Evolutionary conservation across 2,113 vertebrate species (phyloP).

Genomic region (Peromyscus leucopus): DNA sequence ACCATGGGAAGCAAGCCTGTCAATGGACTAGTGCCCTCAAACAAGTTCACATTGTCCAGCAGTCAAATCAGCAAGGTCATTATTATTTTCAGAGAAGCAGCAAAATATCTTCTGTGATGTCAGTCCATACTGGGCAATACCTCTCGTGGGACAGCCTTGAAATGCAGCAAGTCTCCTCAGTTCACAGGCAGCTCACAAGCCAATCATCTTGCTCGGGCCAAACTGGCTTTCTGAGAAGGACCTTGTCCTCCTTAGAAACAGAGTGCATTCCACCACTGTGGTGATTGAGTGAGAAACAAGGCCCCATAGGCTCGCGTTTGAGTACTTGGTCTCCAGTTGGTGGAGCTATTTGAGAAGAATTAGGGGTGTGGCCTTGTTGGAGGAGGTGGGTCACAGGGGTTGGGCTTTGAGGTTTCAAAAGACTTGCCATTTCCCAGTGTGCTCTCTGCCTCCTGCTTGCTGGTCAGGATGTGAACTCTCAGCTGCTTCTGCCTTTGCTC

Average conservation of each 20-base stretch:
- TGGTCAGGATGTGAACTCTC: too few species aligned
- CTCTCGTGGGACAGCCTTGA: background rate
- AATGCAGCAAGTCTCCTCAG: background rate
- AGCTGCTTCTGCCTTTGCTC: too few species aligned
- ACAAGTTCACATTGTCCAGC: background rate
- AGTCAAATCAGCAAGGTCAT: background rate
- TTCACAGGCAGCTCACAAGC: background rate
- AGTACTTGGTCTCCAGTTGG: too few species aligned
- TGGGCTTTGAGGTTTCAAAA: background rate
- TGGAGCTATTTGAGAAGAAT: background rate
- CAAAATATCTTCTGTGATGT: background rate
- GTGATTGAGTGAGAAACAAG: too few species aligned
- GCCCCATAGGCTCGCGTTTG: too few species aligned
- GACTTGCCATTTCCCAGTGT: too few species aligned
- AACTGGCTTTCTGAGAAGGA: background rate
- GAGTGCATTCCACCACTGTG: background rate
- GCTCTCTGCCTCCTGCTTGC: too few species aligned
- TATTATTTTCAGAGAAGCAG: background rate
- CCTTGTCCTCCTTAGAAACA: background rate
- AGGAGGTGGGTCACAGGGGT: background rate
- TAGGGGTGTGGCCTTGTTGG: background rate
- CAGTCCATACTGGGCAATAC: background rate
- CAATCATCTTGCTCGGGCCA: background rate
- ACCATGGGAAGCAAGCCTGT: background rate
- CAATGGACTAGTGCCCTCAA: background rate